These are phyloP conservation scores for Xanthorhoe designata DNA, from an alignment of 2,888 invertebrate species.

Conservation along the genomic window DNA sequence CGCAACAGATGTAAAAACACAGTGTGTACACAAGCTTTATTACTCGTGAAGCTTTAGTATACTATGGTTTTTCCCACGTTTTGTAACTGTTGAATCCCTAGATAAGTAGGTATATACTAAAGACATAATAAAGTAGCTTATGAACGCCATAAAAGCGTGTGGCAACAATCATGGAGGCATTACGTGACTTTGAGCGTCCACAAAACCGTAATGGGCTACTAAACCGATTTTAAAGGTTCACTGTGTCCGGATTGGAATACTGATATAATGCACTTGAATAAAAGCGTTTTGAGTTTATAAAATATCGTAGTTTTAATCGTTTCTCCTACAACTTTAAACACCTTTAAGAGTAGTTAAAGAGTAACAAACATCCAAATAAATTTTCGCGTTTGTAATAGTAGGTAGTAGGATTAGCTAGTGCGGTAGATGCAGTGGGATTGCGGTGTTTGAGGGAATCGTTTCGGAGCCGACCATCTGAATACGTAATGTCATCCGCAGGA, in stretches of 20 bases:
- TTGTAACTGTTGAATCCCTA: not conserved
- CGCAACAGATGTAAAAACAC: not conserved
- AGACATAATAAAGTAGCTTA: constrained; percentile 22
- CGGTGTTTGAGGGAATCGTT: too few species aligned
- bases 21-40: too few species aligned
- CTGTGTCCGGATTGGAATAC: constrained; percentile 14
- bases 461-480: too few species aligned
- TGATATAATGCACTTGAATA: constrained; percentile 5
- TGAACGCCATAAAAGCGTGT: constrained; percentile 20
- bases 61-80: not conserved
- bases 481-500: too few species aligned
- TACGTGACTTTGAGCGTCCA: constrained; percentile 22
- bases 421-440: too few species aligned
- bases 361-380: too few species aligned
- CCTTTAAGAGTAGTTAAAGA: too few species aligned
- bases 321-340: too few species aligned
- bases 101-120: constrained; percentile 2
- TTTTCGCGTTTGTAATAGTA: too few species aligned
- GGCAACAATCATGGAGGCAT: constrained; percentile 20
- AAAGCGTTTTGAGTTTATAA: not conserved
- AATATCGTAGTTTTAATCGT: too few species aligned
- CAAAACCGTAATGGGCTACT: constrained; percentile 23
- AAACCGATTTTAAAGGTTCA: constrained; percentile 10
- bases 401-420: too few species aligned
- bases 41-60: not conserved